Evolutionary conservation across 2,888 invertebrate species (phyloP).

Genomic region (Galeruca laticollis): DNA sequence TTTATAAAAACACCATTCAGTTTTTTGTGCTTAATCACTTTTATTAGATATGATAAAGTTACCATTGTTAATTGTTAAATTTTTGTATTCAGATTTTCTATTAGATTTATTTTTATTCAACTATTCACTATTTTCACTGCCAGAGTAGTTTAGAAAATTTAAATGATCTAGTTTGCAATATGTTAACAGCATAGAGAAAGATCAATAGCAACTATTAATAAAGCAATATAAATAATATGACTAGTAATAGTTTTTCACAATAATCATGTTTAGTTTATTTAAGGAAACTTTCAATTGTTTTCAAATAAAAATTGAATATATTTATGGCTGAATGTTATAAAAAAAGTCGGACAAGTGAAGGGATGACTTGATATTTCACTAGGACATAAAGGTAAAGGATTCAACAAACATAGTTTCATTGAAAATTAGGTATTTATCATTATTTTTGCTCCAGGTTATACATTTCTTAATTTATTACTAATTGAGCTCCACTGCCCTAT

Average conservation of each 20-base stretch:
- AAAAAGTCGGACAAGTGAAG: too few relatives aligned
- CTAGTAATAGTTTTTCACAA: slow-evolving; percentile 38
- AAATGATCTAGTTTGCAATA: slow-evolving; percentile 42
- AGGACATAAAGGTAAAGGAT: too few relatives aligned
- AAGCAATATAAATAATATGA: slow-evolving; percentile 51
- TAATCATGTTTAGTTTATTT: slow-evolving; percentile 11
- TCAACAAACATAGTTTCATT: too few relatives aligned
- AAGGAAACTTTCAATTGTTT: background rate
- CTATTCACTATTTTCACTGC: slow-evolving; percentile 62
- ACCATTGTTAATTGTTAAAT: slow-evolving; percentile 42
- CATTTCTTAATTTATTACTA: too few relatives aligned
- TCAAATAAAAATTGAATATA: background rate
- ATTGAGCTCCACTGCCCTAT: too few relatives aligned
- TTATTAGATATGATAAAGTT: slow-evolving; percentile 33
- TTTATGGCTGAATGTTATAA: background rate
- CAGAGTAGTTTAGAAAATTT: slow-evolving; percentile 55
- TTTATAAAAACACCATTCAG: slow-evolving; percentile 22
- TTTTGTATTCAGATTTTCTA: slow-evolving; percentile 49
- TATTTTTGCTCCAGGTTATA: too few relatives aligned
- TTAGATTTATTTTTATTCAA: slow-evolving; percentile 44
- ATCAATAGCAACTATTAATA: slow-evolving; percentile 41
- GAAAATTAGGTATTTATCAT: too few relatives aligned
- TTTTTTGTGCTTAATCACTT: slow-evolving; percentile 27
- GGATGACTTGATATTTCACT: too few relatives aligned
- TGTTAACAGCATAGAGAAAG: slow-evolving; percentile 32